Percentiles rank a stretch among this genome's conserved stretches.
These are phyloP conservation scores for Halictus rubicundus DNA, from an alignment of 1,140 invertebrate species.

Conservation along the genomic window DNA sequence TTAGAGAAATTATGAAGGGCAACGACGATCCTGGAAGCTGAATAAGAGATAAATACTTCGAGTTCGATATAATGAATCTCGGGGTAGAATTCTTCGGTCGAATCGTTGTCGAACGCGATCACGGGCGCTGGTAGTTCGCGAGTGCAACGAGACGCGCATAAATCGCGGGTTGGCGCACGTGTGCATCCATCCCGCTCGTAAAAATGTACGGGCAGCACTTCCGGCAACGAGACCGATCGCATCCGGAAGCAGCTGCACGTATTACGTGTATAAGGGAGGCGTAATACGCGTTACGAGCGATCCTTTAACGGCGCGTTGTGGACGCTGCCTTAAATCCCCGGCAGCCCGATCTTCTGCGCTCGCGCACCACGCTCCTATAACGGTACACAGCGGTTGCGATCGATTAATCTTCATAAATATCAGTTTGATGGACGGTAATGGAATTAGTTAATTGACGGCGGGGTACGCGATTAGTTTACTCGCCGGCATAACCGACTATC, in stretches of 20 bases:
- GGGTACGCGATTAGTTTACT: conserved; percentile 1
- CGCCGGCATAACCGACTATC: neutral
- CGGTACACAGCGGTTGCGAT: conserved; percentile 11
- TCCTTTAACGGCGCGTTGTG: conserved; percentile 29
- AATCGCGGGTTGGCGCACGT: conserved; percentile 15
- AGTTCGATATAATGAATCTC: too few species aligned
- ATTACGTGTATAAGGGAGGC: conserved; percentile 39
- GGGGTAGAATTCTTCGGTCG: neutral
- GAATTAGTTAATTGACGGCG: conserved; percentile 27
- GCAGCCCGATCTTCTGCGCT: neutral
- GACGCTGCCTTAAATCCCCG: conserved; percentile 9
- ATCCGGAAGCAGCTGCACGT: conserved; percentile 58
- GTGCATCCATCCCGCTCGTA: conserved; percentile 46
- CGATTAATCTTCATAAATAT: conserved; percentile 36
- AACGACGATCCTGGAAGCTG: too few species aligned
- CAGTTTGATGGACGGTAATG: conserved; percentile 13
- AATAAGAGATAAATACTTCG: too few species aligned
- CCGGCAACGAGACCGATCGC: conserved; percentile 59
- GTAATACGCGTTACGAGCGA: conserved; percentile 41
- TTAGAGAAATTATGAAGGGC: too few species aligned
- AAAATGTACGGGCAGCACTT: conserved; percentile 59
- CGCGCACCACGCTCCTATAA: neutral
- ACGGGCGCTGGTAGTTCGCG: neutral
- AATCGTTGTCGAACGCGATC: conserved; percentile 2
- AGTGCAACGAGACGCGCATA: conserved; percentile 10